phyloP scores from a whole-genome alignment of 64 coral and sea anemone genomes.

The Pocillopora verrucosa region DNA sequence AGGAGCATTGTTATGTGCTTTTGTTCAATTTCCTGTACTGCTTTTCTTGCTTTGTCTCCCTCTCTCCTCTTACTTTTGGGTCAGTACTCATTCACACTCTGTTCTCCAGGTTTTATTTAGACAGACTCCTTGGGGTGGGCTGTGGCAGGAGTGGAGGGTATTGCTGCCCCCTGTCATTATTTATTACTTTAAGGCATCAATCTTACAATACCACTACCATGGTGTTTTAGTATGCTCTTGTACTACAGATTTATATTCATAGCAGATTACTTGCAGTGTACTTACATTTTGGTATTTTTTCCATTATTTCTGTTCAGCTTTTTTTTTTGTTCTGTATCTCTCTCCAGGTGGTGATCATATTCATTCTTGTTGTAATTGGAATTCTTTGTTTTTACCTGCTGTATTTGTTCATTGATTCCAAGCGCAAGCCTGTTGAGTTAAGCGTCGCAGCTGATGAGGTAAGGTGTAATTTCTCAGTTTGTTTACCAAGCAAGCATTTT shows the following conservation, averaged over 20 bases:
- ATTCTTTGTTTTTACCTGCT: slow-evolving; percentile 69
- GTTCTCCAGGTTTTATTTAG: too few relatives aligned
- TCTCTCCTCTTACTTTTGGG: too few relatives aligned
- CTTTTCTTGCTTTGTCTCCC: too few relatives aligned
- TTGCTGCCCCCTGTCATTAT: too few relatives aligned
- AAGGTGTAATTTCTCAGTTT: neutral
- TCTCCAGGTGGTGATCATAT: slow-evolving; percentile 89
- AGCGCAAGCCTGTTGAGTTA: slow-evolving; percentile 73
- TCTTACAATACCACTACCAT: too few relatives aligned
- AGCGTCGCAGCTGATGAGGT: slow-evolving; percentile 90
- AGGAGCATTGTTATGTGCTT: too few relatives aligned
- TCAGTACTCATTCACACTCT: too few relatives aligned
- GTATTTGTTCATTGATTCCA: slow-evolving; percentile 71
- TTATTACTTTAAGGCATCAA: too few relatives aligned
- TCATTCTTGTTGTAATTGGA: slow-evolving; percentile 75
- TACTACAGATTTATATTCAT: neutral
- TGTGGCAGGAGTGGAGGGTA: too few relatives aligned
- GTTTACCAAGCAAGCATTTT: neutral
- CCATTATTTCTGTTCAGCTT: neutral
- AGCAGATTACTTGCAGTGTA: neutral
- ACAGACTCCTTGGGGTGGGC: too few relatives aligned
- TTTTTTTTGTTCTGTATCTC: neutral
- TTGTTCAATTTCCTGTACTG: too few relatives aligned
- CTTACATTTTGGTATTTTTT: neutral
- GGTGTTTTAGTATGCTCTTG: neutral